Evolutionary conservation across 1,140 invertebrate genomes (phyloP), one percentile per base, ranked within the genome.

Genomic region (Drosophila prosaltans): DNA sequence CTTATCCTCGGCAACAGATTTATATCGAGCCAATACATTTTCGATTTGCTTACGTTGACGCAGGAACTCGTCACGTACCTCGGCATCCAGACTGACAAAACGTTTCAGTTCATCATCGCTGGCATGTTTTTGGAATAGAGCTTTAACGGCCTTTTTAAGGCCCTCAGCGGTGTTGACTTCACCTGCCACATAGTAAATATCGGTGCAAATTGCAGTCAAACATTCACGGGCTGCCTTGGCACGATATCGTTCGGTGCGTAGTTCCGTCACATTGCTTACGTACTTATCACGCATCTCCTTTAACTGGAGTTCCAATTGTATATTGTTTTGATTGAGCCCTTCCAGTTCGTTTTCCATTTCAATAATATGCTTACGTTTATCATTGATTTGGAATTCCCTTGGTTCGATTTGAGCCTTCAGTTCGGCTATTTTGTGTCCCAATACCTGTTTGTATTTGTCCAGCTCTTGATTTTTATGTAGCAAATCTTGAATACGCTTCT

Each of bases 381-480:
- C 95, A 84, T 95, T 95, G 54, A 98, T 98, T 80, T 95, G 95
- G 41, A 94, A 92, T 77, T 98, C 96, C 71, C 96, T 94, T 1
- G 97, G 97, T 83, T 97, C 96, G 80, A 98, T 96, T 93, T 97
- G 95, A 93, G 95, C 94, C 90, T 97, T 96, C 8, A 98, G 89
- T 91, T 98, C 97, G 45, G 95, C 95, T 39, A 98, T 97, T 92
- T 97, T 98, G 82, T 97, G 97, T 80, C 97, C 97, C 16, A 98
- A 92, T 10, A 98, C 96, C 92, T 97, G 97, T 90, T 97, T 98
- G 79, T 96, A 97, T 89, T 98, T 98, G 83, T 98, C 97, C 65
- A 98, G 90, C 91, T 98, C 97, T 83, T 97, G 95, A 84, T 97
- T 98, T 82, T 95, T 97, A 60, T 95, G 94, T 90, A 97, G 96